Evolutionary conservation across 2,113 vertebrate species (phyloP).

Genomic region (Phaethornis superciliosus): DNA sequence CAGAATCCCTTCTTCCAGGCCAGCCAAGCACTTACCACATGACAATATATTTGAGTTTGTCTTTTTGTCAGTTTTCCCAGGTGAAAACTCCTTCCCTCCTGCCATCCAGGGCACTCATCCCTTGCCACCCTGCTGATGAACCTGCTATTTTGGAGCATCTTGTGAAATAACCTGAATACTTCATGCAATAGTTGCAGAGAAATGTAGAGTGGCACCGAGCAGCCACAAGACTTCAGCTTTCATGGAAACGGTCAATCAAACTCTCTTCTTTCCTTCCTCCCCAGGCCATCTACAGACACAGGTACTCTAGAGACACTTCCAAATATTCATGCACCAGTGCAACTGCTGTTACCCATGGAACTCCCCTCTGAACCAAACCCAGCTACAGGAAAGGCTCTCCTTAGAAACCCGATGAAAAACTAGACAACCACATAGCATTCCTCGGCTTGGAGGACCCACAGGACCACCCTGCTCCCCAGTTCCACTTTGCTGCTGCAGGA

Average conservation of each 20-base stretch:
- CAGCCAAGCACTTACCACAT: neutral
- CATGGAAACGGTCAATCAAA: neutral
- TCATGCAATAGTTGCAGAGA: neutral
- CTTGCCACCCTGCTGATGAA: neutral
- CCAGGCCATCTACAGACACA: neutral
- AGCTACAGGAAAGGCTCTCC: neutral
- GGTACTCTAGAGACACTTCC: neutral
- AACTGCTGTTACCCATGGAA: neutral
- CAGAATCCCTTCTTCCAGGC: neutral
- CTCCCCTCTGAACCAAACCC: neutral
- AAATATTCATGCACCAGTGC: neutral
- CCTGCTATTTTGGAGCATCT: slow-evolving; percentile 22
- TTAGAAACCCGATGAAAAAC: slow-evolving; percentile 17
- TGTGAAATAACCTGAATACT: neutral
- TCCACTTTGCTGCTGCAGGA: neutral
- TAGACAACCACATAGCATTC: neutral
- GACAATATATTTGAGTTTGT: neutral
- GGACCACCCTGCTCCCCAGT: neutral
- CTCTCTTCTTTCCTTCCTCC: neutral
- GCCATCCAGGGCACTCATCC: neutral
- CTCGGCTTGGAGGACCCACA: neutral
- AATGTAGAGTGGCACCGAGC: neutral
- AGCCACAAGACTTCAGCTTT: neutral
- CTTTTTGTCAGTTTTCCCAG: slow-evolving; percentile 18
- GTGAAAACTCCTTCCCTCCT: neutral